Evolutionary conservation across 2,888 invertebrate species (phyloP).

Genomic region (Ditula angustiorana): DNA sequence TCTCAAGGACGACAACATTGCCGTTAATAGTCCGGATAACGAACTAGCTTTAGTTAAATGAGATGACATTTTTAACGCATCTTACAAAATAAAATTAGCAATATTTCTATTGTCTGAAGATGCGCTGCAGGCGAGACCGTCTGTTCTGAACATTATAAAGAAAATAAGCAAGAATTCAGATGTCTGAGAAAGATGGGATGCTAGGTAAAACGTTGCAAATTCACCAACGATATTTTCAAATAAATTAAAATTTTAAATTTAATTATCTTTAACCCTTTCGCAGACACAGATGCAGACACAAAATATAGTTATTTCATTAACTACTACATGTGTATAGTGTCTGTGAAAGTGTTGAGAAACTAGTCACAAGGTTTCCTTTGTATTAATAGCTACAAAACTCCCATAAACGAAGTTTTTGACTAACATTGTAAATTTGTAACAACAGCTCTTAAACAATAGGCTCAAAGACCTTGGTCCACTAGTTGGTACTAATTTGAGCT

Average conservation of each 20-base stretch:
- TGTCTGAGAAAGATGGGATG: background rate
- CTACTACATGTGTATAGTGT: background rate
- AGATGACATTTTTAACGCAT: too few species aligned
- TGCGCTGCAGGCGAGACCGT: background rate
- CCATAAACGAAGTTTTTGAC: constrained; percentile 27
- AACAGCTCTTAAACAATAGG: constrained; percentile 30
- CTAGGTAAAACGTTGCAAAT: constrained; percentile 14
- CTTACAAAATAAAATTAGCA: constrained; percentile 27
- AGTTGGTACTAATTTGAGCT: constrained; percentile 25
- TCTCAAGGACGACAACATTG: background rate
- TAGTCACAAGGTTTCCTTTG: constrained; percentile 21
- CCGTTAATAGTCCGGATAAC: background rate
- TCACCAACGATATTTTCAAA: background rate
- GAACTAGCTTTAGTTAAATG: background rate
- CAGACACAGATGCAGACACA: background rate
- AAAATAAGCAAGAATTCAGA: constrained; percentile 22
- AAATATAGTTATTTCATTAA: background rate
- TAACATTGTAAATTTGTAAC: constrained; percentile 26
- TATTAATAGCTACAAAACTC: constrained; percentile 32
- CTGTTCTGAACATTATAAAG: constrained; percentile 19
- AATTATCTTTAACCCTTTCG: background rate
- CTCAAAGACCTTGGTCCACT: constrained; percentile 24
- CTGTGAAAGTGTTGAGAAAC: background rate
- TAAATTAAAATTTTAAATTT: background rate
- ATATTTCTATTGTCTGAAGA: background rate